Evolutionary conservation across 2,113 vertebrate genomes (phyloP).

Genomic region (Mesocricetus auratus): DNA sequence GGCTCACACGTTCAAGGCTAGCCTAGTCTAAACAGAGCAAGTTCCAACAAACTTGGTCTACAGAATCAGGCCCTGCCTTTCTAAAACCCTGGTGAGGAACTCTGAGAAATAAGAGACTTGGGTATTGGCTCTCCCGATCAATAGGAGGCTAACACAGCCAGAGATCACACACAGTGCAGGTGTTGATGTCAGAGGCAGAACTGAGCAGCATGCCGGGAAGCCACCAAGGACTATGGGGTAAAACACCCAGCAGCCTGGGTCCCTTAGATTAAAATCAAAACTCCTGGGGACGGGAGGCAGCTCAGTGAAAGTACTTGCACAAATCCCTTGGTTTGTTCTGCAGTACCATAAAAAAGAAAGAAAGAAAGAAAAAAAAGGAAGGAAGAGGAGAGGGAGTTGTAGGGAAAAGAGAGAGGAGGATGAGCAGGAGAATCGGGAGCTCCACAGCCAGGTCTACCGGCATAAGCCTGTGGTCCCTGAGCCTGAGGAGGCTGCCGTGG

Average conservation of each 20-base stretch:
- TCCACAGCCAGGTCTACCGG: neutral
- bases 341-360: neutral
- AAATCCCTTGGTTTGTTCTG: neutral
- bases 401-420: neutral
- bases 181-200: neutral
- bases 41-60: neutral
- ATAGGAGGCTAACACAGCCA: neutral
- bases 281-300: neutral
- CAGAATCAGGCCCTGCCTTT: neutral
- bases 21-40: neutral
- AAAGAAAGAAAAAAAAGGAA: neutral
- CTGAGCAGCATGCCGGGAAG: fast-evolving
- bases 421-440: neutral
- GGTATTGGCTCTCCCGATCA: neutral
- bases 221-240: fast-evolving
- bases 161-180: too few relatives aligned
- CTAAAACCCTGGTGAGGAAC: neutral
- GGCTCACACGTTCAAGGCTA: neutral
- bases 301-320: neutral
- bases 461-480: neutral
- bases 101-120: too few relatives aligned
- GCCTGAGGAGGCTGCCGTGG: neutral
- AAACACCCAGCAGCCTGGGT: too few relatives aligned
- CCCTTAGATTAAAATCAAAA: neutral
- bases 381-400: neutral